Base-by-base conservation (phyloP, 2,888 invertebrate genomes). In the Diadromus collaris region DNA sequence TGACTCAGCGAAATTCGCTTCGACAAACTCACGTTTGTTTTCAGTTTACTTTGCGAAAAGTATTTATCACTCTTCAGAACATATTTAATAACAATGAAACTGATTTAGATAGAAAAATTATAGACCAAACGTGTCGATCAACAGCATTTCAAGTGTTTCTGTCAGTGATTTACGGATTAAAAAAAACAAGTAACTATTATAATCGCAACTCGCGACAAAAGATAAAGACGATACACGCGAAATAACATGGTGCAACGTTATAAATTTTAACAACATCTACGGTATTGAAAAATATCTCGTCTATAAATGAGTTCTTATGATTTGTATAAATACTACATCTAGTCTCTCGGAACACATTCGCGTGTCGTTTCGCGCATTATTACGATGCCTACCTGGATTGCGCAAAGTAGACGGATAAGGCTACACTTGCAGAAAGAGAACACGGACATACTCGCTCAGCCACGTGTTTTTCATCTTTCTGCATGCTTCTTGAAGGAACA, bases 401-500 rank as follows among this genome's bases (percentile, higher is more conserved):
- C 46, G 34, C 58, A 46, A 29, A 67, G 44, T 58, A 51, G 65
- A 67, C 51, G 27, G 19, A 54, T 77, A 77, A 73, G 73, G 73
- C 73, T 63, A 64, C 63, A 61, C 69, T 46, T 32, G 41, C 41
- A 46, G 46, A 73, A 78, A 73, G 73, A 72, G 34, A 54, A 69
- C 41, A 2, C 24, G 5, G 9, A 10, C 21, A 51, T 24, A 10
- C 24, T 51, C 24, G 27, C 41, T 24, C 68, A 41, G 56, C 54
- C 56, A 38, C 41, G 41, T 56, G n/a, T 60, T 51, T 46, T 63
- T 68, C 10, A 29, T 68, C 51, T 54, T 51, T 68, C 32, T 41
- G 21, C 46, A 48, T 46, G 54, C 51, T 78, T 13, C 27, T 48
- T 68, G 34, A 38, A 84, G 84, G 84, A 84, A 84, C 84, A 81